A percentile compares a stretch with the other conserved stretches of the same genome.
Conservation (phyloP, 92 coral and sea anemone species). For the Actinostola sp. region DNA sequence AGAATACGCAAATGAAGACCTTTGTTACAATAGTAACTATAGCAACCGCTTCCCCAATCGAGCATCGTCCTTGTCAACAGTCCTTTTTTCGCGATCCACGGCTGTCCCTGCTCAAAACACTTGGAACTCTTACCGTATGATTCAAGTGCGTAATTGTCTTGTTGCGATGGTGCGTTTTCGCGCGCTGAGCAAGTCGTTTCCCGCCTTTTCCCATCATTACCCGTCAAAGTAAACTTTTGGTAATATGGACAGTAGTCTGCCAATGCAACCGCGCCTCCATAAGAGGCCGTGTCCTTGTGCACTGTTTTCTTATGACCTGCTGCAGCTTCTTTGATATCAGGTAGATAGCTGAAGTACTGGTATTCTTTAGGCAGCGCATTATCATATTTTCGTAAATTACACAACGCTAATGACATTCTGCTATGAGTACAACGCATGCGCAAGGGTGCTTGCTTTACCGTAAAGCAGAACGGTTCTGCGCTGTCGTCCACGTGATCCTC, state of each 20-base stretch:
- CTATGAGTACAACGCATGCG: conserved; percentile 98
- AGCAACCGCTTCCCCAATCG: conserved; percentile 99
- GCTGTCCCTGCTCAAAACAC: conserved; percentile 86
- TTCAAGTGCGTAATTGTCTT: conserved; percentile 90
- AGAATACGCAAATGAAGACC: conserved; percentile 72
- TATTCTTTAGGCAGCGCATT: conserved; percentile 71
- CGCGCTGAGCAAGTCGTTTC: conserved; percentile 85
- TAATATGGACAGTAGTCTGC: conserved; percentile 97
- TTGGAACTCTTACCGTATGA: conserved; percentile 69
- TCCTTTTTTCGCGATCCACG: conserved; percentile 86
- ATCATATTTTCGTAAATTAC: conserved; percentile 83
- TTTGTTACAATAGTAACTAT: conserved; percentile 72
- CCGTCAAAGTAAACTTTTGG: conserved; percentile 90
- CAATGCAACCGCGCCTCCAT: conserved; percentile 95
- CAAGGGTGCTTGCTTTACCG: conserved; percentile 82
- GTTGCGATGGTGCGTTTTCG: conserved; percentile 74
- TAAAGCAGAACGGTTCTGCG: conserved; percentile 86
- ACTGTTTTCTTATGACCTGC: conserved; percentile 22
- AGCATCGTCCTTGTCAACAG: conserved; percentile 92
- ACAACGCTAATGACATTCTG: conserved; percentile 86
- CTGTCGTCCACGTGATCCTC: conserved; percentile 63
- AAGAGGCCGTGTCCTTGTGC: conserved; percentile 76
- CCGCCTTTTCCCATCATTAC: conserved; percentile 68
- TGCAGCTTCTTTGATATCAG: conserved; percentile 41
- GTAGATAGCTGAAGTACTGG: conserved; percentile 91